Conservation (phyloP, 2,797 vertebrate species). For the Schizopygopsis pylzovi region DNA sequence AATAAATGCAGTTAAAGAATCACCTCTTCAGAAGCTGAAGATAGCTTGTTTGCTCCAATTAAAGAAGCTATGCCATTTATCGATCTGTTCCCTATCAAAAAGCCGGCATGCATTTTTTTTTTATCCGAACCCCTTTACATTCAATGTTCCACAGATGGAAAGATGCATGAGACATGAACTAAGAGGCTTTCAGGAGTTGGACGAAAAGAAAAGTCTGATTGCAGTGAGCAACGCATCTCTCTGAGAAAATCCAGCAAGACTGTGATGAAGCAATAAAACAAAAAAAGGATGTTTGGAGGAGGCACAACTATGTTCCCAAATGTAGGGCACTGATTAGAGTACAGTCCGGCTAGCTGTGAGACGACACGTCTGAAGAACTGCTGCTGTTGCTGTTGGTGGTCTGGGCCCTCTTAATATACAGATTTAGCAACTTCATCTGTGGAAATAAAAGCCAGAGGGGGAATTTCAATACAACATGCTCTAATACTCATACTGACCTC, state of each 20-base stretch:
- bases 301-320: slow-evolving; percentile 68
- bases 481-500: neutral
- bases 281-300: slow-evolving; percentile 73
- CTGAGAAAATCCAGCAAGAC: slow-evolving; percentile 72
- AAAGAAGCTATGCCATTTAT: slow-evolving; percentile 27
- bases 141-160: slow-evolving; percentile 65
- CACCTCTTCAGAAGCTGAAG: slow-evolving; percentile 40
- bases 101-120: neutral
- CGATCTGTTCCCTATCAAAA: slow-evolving; percentile 33
- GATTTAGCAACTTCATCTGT: slow-evolving; percentile 98
- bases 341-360: slow-evolving; percentile 88
- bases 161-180: slow-evolving; percentile 70
- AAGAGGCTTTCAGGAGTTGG: slow-evolving; percentile 40
- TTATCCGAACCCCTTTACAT: slow-evolving; percentile 51
- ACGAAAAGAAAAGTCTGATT: slow-evolving; percentile 83
- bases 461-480: neutral
- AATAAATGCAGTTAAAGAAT: slow-evolving; percentile 51
- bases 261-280: slow-evolving; percentile 63
- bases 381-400: slow-evolving; percentile 99
- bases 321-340: slow-evolving; percentile 20
- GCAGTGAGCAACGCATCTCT: slow-evolving; percentile 75
- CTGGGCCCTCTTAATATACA: slow-evolving; percentile 98
- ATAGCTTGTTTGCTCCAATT: slow-evolving; percentile 25
- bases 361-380: slow-evolving; percentile 96
- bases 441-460: slow-evolving; percentile 59